phyloP scores from a whole-genome alignment of 2,113 vertebrate genomes.

The Myocastor coypus region DNA sequence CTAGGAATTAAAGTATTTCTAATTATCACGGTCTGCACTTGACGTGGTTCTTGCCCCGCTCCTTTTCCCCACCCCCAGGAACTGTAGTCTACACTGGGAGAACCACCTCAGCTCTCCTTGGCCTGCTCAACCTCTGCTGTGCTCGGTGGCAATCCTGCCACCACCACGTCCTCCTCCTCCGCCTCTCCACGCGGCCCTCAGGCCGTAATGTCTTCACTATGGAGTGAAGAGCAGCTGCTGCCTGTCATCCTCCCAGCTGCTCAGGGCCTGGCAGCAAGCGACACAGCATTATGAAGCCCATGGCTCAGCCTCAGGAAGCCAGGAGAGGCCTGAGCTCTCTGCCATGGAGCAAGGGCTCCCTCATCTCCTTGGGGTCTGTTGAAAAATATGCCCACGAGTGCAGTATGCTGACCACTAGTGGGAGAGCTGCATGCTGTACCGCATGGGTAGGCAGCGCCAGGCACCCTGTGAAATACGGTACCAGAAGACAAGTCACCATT shows the following conservation, averaged over 20 bases:
- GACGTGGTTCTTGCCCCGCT: constrained; percentile 12
- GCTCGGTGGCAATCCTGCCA: neutral
- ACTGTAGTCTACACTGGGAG: neutral
- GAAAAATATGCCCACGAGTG: neutral
- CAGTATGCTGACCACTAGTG: neutral
- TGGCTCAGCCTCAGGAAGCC: neutral
- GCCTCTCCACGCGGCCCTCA: constrained; percentile 33
- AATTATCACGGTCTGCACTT: constrained; percentile 74
- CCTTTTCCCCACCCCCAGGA: too few species aligned
- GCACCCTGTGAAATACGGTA: neutral
- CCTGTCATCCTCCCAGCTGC: neutral
- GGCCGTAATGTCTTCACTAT: constrained; percentile 48
- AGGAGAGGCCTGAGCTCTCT: neutral
- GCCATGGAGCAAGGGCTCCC: neutral
- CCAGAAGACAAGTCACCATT: neutral
- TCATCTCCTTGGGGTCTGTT: neutral
- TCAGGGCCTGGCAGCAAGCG: neutral
- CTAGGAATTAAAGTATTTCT: constrained; percentile 80
- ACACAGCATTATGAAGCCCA: neutral
- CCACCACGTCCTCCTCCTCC: neutral
- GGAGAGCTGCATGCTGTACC: rapidly evolving
- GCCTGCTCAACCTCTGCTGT: neutral
- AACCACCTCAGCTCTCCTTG: neutral
- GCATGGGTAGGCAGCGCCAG: neutral
- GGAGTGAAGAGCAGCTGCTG: neutral